These are phyloP conservation scores for Andrena haemorrhoa DNA, from an alignment of 2,888 invertebrate species.

Conservation along the genomic window DNA sequence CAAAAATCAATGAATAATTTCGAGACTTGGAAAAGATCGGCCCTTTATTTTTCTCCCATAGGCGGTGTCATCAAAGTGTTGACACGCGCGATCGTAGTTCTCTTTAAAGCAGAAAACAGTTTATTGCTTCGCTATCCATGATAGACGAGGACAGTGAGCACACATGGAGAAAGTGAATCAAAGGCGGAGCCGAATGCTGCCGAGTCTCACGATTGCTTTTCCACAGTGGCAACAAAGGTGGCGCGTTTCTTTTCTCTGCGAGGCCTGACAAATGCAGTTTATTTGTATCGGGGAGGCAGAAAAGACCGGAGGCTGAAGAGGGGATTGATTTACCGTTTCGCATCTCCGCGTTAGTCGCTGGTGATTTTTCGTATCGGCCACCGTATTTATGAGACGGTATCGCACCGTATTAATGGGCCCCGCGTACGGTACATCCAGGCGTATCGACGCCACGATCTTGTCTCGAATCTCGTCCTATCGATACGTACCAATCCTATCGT, in stretches of 20 bases:
- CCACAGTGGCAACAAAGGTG: slow-evolving; percentile 43
- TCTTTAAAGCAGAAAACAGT: no score
- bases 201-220: slow-evolving; percentile 37
- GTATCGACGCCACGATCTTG: slow-evolving; percentile 67
- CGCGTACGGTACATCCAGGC: slow-evolving; percentile 47
- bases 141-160: background rate
- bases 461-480: slow-evolving; percentile 68
- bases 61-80: no score
- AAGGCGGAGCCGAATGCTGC: background rate
- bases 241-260: slow-evolving; percentile 50
- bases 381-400: slow-evolving; percentile 67
- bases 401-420: slow-evolving; percentile 65
- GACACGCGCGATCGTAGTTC: no score
- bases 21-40: no score
- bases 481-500: slow-evolving; percentile 63
- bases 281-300: slow-evolving; percentile 46
- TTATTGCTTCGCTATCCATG: no score
- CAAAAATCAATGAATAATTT: no score
- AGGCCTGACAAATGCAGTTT: slow-evolving; percentile 62
- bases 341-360: slow-evolving; percentile 45
- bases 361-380: slow-evolving; percentile 67
- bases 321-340: slow-evolving; percentile 66
- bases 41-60: no score
- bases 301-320: slow-evolving; percentile 37
- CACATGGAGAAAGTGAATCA: slow-evolving; percentile 23